phyloP scores from a whole-genome alignment of 2,797 vertebrate species.

The Pelodytes ibericus region DNA sequence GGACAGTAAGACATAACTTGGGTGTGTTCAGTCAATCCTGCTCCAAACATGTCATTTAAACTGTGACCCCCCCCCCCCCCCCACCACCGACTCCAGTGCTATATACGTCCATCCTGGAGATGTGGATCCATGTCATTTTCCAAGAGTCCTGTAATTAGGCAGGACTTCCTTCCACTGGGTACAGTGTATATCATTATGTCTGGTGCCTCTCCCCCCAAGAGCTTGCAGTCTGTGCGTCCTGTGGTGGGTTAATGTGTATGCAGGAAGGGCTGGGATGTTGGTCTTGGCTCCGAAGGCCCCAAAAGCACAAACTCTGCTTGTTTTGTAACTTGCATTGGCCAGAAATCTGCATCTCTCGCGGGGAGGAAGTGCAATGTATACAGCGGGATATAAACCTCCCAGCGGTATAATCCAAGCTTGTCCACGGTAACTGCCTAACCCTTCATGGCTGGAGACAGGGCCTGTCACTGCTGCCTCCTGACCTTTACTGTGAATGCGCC shows the following conservation, averaged over 20 bases:
- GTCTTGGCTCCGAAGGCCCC: not conserved
- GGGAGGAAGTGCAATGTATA: too few relatives aligned
- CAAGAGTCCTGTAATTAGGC: not conserved
- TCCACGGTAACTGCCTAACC: too few relatives aligned
- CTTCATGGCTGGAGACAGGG: too few relatives aligned
- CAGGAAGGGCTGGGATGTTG: constrained; percentile 39
- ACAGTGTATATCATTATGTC: too few relatives aligned
- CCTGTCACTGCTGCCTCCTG: too few relatives aligned
- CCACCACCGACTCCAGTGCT: not conserved
- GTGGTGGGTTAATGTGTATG: not conserved
- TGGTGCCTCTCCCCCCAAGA: not conserved
- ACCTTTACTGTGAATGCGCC: too few relatives aligned
- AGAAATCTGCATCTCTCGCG: too few relatives aligned
- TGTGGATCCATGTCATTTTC: not conserved
- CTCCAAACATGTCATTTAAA: too few relatives aligned
- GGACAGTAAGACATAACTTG: not conserved
- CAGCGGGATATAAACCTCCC: too few relatives aligned
- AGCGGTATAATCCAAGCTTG: too few relatives aligned
- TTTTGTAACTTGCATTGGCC: too few relatives aligned
- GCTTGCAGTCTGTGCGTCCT: constrained; percentile 6
- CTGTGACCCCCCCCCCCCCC: not conserved
- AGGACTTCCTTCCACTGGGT: not conserved
- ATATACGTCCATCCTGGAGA: not conserved
- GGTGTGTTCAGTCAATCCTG: too few relatives aligned
- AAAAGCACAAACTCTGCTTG: not conserved